These are phyloP conservation scores for Choristoneura fumiferana DNA, from an alignment of 1,140 invertebrate species.

Conservation along the genomic window DNA sequence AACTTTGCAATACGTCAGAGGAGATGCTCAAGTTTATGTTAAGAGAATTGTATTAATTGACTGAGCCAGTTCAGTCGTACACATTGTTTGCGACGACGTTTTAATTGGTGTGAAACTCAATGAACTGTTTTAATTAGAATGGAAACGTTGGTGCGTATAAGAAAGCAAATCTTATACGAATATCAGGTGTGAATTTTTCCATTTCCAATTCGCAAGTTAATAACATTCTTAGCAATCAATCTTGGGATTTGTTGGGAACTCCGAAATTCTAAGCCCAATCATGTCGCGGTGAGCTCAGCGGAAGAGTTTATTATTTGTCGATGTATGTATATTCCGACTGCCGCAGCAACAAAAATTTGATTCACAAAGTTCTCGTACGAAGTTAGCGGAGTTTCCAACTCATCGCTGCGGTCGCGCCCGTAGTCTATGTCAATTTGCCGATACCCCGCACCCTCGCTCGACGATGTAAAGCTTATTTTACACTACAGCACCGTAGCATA, in stretches of 20 bases:
- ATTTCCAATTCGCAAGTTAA: conserved; percentile 1
- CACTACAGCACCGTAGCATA: not conserved
- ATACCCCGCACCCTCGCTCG: too few species aligned
- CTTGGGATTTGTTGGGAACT: not conserved
- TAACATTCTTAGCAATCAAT: conserved; percentile 1
- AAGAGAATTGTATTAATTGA: conserved; percentile 8
- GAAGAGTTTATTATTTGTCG: not conserved
- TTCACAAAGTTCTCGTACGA: conserved; percentile 25
- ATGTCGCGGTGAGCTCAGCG: not conserved
- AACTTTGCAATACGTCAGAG: not conserved
- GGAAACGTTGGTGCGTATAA: not conserved
- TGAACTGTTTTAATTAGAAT: not conserved
- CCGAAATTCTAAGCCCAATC: conserved; percentile 12
- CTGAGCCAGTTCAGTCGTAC: not conserved
- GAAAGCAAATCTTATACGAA: not conserved
- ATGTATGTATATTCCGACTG: conserved; percentile 13
- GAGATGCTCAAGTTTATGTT: not conserved
- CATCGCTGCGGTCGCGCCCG: not conserved
- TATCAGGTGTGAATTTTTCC: not conserved
- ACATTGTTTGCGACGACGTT: not conserved
- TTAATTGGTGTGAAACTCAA: conserved; percentile 14
- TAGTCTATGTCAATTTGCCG: too few species aligned
- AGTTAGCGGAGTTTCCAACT: conserved; percentile 7
- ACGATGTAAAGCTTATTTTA: too few species aligned
- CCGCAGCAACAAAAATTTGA: conserved; percentile 31